These are phyloP conservation scores for Dendroctonus valens DNA, from an alignment of 1,140 invertebrate genomes.

Conservation along the genomic window DNA sequence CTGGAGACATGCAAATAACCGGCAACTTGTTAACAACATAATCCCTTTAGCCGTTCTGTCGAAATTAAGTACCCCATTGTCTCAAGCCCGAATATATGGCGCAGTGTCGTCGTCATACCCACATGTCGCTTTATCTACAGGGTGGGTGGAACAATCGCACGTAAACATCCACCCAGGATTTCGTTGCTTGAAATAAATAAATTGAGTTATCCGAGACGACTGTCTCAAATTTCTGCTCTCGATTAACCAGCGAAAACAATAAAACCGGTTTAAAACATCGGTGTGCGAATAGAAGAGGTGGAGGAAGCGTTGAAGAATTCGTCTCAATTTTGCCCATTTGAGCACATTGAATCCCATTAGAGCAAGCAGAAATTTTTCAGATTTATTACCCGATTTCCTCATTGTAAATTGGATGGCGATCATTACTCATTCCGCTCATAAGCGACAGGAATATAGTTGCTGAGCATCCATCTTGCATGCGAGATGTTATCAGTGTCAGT, in stretches of 20 bases:
- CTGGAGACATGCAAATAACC: conserved; percentile 21
- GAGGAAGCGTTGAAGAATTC: too few relatives aligned
- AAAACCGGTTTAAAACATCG: neutral
- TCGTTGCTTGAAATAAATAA: conserved; percentile 18
- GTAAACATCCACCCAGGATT: conserved; percentile 9
- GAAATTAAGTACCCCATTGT: conserved; percentile 30
- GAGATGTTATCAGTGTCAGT: conserved; percentile 19
- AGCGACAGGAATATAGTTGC: conserved; percentile 17
- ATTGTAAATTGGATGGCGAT: conserved; percentile 20
- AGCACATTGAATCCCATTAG: too few relatives aligned
- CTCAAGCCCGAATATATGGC: conserved; percentile 18
- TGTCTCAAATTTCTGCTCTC: conserved; percentile 28
- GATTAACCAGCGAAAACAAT: conserved; percentile 16
- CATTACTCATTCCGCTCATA: conserved; percentile 17
- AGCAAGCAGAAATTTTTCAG: conserved; percentile 3
- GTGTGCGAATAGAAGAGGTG: too few relatives aligned
- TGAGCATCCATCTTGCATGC: conserved; percentile 11
- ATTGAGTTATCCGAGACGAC: conserved; percentile 22
- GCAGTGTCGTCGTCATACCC: conserved; percentile 15
- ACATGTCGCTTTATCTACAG: conserved; percentile 16
- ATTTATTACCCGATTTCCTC: conserved; percentile 17
- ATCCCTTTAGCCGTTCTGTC: conserved; percentile 23
- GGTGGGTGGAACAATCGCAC: conserved; percentile 30
- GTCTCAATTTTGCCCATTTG: too few relatives aligned
- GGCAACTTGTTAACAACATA: conserved; percentile 31